Evolutionary conservation across 2,797 vertebrate genomes (phyloP).

Genomic region (Falco concolor): DNA sequence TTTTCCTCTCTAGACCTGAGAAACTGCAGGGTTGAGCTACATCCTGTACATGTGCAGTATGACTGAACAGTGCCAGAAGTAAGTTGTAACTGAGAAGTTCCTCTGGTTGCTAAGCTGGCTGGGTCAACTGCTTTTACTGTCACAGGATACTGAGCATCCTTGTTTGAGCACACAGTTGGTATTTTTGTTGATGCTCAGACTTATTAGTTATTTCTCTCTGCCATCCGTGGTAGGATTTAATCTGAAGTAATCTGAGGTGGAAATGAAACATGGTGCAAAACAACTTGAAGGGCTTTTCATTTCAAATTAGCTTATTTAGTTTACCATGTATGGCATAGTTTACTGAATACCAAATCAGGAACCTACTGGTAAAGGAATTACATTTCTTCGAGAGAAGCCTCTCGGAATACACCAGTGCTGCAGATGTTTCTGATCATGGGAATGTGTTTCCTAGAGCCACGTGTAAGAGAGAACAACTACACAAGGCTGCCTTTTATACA

Average conservation of each 20-base stretch:
- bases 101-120: background rate
- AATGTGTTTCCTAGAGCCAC: background rate
- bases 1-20: background rate
- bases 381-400: background rate
- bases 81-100: background rate
- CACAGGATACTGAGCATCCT: background rate
- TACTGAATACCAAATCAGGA: background rate
- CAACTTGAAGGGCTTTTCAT: constrained; percentile 3
- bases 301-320: background rate
- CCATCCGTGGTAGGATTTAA: background rate
- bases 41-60: background rate
- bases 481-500: background rate
- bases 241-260: constrained; percentile 34
- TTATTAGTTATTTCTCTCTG: background rate
- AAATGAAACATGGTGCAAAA: constrained; percentile 6
- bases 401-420: background rate
- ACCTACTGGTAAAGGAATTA: background rate
- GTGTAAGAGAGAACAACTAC: background rate
- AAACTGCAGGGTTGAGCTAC: background rate
- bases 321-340: background rate
- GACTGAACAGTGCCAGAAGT: background rate
- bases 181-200: background rate
- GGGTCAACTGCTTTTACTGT: background rate
- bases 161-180: constrained; percentile 1
- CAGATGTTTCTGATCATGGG: background rate